Percentiles rank a stretch among this genome's conserved stretches.
These are phyloP conservation scores for Istiophorus platypterus DNA, from an alignment of 2,113 vertebrate species.

Conservation along the genomic window DNA sequence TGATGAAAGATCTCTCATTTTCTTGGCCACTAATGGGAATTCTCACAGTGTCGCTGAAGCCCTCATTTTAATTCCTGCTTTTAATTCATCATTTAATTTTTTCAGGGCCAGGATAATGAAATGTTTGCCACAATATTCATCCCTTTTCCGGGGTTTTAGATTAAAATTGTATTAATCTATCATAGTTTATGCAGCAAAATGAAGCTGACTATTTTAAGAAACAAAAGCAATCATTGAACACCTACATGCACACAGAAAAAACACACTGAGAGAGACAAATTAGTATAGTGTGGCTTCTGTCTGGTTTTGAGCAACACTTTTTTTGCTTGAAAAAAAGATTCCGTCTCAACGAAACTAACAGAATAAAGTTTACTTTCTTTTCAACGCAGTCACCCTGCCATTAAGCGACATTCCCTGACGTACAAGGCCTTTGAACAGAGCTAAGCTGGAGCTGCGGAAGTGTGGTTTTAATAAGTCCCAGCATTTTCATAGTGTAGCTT, in stretches of 20 bases:
- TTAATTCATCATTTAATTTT: constrained; percentile 71
- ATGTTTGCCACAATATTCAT: constrained; percentile 62
- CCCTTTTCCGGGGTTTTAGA: constrained; percentile 33
- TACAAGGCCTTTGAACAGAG: constrained; percentile 41
- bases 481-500: constrained; percentile 40
- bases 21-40: constrained; percentile 71
- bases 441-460: constrained; percentile 1
- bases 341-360: background rate
- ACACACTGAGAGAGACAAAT: background rate
- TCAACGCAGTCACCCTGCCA: constrained; percentile 4
- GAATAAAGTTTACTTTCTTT: constrained; percentile 4
- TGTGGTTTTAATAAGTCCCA: constrained; percentile 29
- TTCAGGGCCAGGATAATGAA: constrained; percentile 67
- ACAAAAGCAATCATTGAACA: constrained; percentile 21
- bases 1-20: constrained; percentile 74
- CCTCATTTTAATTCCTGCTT: constrained; percentile 64
- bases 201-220: constrained; percentile 41
- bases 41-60: constrained; percentile 50
- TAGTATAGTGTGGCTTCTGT: background rate
- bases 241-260: constrained; percentile 9
- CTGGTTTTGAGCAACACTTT: background rate
- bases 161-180: constrained; percentile 53
- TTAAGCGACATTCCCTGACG: constrained; percentile 21
- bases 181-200: constrained; percentile 31
- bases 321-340: background rate